Conservation (phyloP, 1,140 invertebrate genomes). For the Heliconius hermathena region DNA sequence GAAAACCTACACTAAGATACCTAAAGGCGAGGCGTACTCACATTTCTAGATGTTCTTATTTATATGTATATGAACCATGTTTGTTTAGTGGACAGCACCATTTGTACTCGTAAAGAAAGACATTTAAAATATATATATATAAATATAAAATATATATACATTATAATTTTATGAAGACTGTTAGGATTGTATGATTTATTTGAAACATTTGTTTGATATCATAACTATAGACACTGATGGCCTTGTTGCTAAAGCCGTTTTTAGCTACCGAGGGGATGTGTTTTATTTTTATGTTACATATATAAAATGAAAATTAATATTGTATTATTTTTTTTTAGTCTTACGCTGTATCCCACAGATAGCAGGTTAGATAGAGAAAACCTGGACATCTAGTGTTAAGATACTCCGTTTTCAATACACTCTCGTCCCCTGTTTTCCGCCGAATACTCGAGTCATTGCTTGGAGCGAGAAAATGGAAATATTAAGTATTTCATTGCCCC, state of each 20-base stretch:
- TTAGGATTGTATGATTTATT: neutral
- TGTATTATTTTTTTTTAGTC: too few species aligned
- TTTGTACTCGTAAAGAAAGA: neutral
- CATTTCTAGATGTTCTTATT: conserved; percentile 27
- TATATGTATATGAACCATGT: conserved; percentile 16
- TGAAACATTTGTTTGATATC: neutral
- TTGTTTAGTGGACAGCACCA: conserved; percentile 13
- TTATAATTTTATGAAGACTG: neutral
- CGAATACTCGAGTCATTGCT: too few species aligned
- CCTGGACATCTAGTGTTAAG: too few species aligned
- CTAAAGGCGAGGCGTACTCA: conserved; percentile 22
- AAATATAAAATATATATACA: too few species aligned
- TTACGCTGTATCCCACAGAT: too few species aligned
- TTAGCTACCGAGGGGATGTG: neutral
- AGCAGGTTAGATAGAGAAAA: too few species aligned
- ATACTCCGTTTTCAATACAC: neutral
- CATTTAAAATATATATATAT: conserved; percentile 1
- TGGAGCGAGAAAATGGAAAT: too few species aligned
- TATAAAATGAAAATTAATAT: neutral
- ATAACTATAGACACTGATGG: neutral
- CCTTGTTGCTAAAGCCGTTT: neutral
- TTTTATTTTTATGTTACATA: neutral
- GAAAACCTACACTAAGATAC: conserved; percentile 26
- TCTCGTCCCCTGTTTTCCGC: neutral
- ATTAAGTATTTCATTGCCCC: too few species aligned